A percentile compares a stretch with the other conserved stretches of the same genome.
phyloP scores from a whole-genome alignment of 2,113 vertebrate species.

The Cinclus mexicanus region DNA sequence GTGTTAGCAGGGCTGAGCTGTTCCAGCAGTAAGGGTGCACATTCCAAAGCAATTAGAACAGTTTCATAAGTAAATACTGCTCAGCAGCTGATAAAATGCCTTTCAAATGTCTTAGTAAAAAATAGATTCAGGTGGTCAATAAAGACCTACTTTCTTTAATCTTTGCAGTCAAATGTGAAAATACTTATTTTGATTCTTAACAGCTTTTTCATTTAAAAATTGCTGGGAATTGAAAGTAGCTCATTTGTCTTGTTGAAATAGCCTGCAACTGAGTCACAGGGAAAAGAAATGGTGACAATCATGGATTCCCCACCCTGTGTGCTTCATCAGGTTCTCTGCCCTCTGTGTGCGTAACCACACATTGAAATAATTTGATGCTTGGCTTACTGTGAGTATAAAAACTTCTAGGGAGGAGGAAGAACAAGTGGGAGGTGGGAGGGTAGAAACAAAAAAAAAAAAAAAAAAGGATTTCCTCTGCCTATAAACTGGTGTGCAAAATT shows the following conservation, averaged over 20 bases:
- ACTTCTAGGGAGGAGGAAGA: neutral
- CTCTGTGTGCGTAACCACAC: neutral
- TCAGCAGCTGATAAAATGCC: conserved; percentile 51
- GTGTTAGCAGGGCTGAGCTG: neutral
- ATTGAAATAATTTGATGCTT: neutral
- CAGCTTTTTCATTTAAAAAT: neutral
- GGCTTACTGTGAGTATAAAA: neutral
- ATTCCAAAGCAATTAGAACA: conserved; percentile 58
- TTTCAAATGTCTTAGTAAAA: conserved; percentile 14
- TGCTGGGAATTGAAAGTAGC: neutral
- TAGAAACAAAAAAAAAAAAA: neutral
- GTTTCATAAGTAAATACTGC: conserved; percentile 34
- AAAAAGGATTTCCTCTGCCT: neutral
- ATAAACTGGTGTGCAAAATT: neutral
- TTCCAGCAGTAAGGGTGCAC: conserved; percentile 18
- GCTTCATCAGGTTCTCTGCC: neutral
- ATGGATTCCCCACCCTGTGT: neutral
- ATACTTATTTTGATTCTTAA: neutral
- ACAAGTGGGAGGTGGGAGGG: neutral
- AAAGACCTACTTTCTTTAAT: neutral
- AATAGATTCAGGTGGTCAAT: conserved; percentile 20
- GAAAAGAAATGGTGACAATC: neutral
- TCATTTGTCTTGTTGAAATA: neutral
- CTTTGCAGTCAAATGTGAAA: neutral
- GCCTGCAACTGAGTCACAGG: neutral